Evolutionary conservation across 2,888 invertebrate species (phyloP).

Genomic region (Hypomecis atomaria): DNA sequence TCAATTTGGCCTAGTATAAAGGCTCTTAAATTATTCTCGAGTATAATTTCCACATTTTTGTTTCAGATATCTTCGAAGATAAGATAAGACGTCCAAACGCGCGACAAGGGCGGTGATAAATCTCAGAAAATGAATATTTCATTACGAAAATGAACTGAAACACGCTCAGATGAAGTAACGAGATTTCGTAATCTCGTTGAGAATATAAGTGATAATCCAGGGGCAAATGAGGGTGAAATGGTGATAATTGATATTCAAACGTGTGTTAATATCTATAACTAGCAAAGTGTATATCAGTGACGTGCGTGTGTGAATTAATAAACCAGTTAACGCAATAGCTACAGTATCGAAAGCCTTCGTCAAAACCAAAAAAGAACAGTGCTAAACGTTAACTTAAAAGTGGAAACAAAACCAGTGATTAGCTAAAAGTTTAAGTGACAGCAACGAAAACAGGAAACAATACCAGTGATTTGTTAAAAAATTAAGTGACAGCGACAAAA

Average conservation of each 20-base stretch:
- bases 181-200: slow-evolving; percentile 30
- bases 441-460: not conserved
- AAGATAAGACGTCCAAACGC: slow-evolving; percentile 38
- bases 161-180: slow-evolving; percentile 37
- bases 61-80: slow-evolving; percentile 42
- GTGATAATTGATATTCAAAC: slow-evolving; percentile 18
- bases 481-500: slow-evolving; percentile 2
- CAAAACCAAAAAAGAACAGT: too few relatives aligned
- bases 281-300: too few relatives aligned
- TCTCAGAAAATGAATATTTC: slow-evolving; percentile 35
- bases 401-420: not conserved
- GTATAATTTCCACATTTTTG: slow-evolving; percentile 33
- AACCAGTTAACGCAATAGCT: too few relatives aligned
- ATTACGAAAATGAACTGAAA: slow-evolving; percentile 36
- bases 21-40: slow-evolving; percentile 9
- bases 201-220: slow-evolving; percentile 23
- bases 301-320: too few relatives aligned
- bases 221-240: slow-evolving; percentile 19
- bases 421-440: slow-evolving; percentile 5
- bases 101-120: slow-evolving; percentile 38
- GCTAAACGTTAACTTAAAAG: too few relatives aligned
- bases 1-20: not conserved
- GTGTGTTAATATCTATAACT: not conserved
- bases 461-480: too few relatives aligned
- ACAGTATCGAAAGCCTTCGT: too few relatives aligned